These are phyloP conservation scores for Copsychus sechellarum DNA, from an alignment of 2,113 vertebrate species.

Conservation along the genomic window DNA sequence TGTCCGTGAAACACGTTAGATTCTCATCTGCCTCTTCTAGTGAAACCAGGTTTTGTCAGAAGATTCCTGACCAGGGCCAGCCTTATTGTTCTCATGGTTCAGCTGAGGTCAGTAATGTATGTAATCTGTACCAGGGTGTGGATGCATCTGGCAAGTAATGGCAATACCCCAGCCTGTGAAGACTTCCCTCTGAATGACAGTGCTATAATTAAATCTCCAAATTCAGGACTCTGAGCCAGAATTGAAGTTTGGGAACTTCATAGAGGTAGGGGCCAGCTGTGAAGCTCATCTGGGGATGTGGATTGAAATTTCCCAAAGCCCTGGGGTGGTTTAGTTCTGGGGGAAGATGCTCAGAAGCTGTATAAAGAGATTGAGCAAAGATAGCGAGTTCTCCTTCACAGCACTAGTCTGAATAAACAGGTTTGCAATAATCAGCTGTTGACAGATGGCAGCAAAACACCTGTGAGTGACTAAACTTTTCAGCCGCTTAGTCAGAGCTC, in stretches of 20 bases:
- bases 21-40: background rate
- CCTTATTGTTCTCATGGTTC: conserved; percentile 54
- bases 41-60: conserved; percentile 37
- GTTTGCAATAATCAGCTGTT: conserved; percentile 66
- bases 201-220: conserved; percentile 66
- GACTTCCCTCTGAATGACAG: conserved; percentile 53
- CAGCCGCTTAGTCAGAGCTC: conserved; percentile 63
- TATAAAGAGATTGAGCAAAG: conserved; percentile 49
- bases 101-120: conserved; percentile 64
- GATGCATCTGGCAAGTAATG: conserved; percentile 62
- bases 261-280: conserved; percentile 38
- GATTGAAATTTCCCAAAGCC: conserved; percentile 41
- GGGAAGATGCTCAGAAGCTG: conserved; percentile 18
- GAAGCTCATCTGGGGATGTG: conserved; percentile 43
- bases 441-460: conserved; percentile 71
- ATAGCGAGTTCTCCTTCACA: conserved; percentile 43
- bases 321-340: background rate
- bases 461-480: conserved; percentile 66
- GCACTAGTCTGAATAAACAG: conserved; percentile 46
- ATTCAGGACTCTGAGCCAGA: conserved; percentile 50
- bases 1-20: background rate
- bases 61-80: conserved; percentile 55
- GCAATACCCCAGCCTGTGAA: conserved; percentile 58
- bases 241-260: conserved; percentile 47
- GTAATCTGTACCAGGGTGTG: conserved; percentile 63